phyloP scores from a whole-genome alignment of 1,140 invertebrate genomes.

The Pteromalus puparum region DNA sequence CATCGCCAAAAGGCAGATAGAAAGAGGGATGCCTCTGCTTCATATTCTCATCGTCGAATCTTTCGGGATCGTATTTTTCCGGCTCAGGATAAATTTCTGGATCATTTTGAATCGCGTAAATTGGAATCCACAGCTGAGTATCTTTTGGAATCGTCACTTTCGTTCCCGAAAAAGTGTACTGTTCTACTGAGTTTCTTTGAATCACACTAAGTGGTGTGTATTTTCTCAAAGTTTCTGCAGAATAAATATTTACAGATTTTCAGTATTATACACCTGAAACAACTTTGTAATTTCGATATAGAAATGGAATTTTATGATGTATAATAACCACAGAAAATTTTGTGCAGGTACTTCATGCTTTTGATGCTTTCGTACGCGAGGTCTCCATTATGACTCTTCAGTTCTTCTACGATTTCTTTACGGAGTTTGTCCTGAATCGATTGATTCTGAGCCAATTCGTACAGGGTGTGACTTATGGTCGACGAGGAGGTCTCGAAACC shows the following conservation, averaged over 20 bases:
- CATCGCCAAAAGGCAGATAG: slow-evolving; percentile 84
- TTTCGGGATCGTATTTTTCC: slow-evolving; percentile 78
- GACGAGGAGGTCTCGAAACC: slow-evolving; percentile 79
- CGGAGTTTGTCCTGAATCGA: slow-evolving; percentile 74
- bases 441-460: slow-evolving; percentile 74
- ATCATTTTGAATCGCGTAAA: slow-evolving; percentile 76
- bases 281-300: too few relatives aligned
- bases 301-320: too few relatives aligned
- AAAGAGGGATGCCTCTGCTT: slow-evolving; percentile 74
- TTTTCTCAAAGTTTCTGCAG: slow-evolving; percentile 72
- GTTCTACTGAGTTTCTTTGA: slow-evolving; percentile 56
- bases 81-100: slow-evolving; percentile 77
- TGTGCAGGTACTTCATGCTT: slow-evolving; percentile 63
- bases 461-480: slow-evolving; percentile 71
- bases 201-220: slow-evolving; percentile 69
- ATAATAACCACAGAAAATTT: slow-evolving; percentile 61
- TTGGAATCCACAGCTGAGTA: slow-evolving; percentile 76
- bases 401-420: slow-evolving; percentile 70
- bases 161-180: slow-evolving; percentile 66
- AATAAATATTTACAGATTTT: too few relatives aligned
- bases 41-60: slow-evolving; percentile 76
- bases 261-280: too few relatives aligned
- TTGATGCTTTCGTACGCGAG: slow-evolving; percentile 57
- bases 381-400: slow-evolving; percentile 6
- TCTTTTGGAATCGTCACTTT: slow-evolving; percentile 70